Evolutionary conservation across 2,113 vertebrate genomes (phyloP).

Genomic region (Morone chrysops): DNA sequence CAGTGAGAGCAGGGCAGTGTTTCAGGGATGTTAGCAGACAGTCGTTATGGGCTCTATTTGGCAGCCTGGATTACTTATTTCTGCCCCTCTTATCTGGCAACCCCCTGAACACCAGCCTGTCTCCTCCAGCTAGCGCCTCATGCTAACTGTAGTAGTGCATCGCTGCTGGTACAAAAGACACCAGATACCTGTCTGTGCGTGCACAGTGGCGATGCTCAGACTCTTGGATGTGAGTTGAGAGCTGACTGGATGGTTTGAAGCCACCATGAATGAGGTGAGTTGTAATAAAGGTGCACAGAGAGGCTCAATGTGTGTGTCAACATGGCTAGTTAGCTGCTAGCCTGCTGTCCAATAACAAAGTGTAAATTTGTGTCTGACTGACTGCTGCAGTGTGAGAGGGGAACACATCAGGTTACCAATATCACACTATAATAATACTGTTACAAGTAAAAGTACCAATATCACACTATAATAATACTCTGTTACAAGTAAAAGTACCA

Average conservation of each 20-base stretch:
- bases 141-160: background rate
- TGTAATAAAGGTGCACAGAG: background rate
- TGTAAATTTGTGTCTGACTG: too few relatives aligned
- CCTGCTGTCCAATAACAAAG: background rate
- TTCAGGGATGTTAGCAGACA: too few relatives aligned
- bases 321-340: background rate
- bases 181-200: fast-evolving
- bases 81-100: background rate
- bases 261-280: slow-evolving; percentile 13
- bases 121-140: background rate
- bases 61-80: background rate
- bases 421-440: too few relatives aligned
- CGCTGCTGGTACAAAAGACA: background rate
- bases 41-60: too few relatives aligned
- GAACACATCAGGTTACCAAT: too few relatives aligned
- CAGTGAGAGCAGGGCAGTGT: background rate
- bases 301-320: too few relatives aligned
- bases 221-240: background rate
- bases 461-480: too few relatives aligned
- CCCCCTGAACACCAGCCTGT: background rate
- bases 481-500: too few relatives aligned
- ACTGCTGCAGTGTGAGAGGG: too few relatives aligned
- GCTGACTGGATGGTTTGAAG: background rate
- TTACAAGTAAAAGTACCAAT: too few relatives aligned
- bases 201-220: background rate